Conservation (phyloP, 2,113 vertebrate genomes). For the Odobenus rosmarus region DNA sequence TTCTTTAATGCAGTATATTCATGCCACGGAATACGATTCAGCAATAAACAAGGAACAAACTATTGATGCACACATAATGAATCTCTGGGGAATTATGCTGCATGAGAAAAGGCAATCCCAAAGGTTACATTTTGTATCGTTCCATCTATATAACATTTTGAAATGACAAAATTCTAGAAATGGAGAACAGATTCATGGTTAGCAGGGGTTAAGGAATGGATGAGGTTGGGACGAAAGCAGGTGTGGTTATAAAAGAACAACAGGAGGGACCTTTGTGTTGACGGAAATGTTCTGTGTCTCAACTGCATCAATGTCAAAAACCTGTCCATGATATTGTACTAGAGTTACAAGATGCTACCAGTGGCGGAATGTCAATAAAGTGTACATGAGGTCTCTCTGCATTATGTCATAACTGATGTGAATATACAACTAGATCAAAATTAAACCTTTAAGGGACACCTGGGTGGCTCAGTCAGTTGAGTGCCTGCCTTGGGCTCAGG, state of each 20-base stretch:
- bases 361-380: background rate
- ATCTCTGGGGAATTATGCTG: background rate
- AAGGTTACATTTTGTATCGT: background rate
- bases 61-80: accelerated
- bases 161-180: background rate
- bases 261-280: background rate
- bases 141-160: background rate
- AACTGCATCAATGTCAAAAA: accelerated
- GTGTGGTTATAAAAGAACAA: background rate
- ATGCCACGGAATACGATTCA: background rate
- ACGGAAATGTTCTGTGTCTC: background rate
- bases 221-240: background rate
- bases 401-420: background rate
- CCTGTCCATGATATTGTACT: background rate
- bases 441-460: too few species aligned
- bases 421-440: background rate
- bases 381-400: background rate
- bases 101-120: background rate
- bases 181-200: background rate
- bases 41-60: background rate
- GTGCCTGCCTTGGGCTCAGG: background rate
- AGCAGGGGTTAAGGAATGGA: background rate
- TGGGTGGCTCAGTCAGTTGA: background rate
- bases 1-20: too few species aligned
- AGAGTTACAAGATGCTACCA: background rate